Base-by-base conservation (phyloP, 2,797 vertebrate genomes). In the Lutjanus argentimaculatus region DNA sequence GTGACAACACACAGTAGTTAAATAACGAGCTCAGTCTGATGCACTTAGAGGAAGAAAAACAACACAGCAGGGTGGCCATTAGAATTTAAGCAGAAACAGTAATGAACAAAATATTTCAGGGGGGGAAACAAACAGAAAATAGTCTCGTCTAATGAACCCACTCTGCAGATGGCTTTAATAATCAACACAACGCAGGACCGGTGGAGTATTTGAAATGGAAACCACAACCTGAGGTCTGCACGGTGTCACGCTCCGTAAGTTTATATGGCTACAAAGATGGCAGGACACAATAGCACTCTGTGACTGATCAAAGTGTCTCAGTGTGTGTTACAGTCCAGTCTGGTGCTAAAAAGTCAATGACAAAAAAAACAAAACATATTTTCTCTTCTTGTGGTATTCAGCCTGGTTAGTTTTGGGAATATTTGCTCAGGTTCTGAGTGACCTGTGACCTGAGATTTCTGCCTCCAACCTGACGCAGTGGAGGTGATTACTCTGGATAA, bases 161-260 rank as follows among this genome's bases (percentile, higher is more conserved):
- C 25, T 19, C 0, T 49, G 79, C 89, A 90, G 65, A 83, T 87
- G 84, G 83, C 68, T 89, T 79, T 64, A 85, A 91, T 89, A 75
- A 79, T 61, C 13, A 71, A 68, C 68, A 74, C 73, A 75, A 75
- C 45, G 53, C 69, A 73, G 69, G 62, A 66, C 49, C 42, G 25
- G 71, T 21, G 46, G 67, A 70, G 79, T 42, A 53, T 87, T 72
- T 88, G 85, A 88, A 86, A 89, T 71, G 58, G 64, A 85, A 89
- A 88, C 84, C 86, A 48, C 79, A 80, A 82, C 66, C 85, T 77
- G 58, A 84, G 52, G 81, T 85, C 59, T 66, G 21, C 77, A 63
- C 8, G 65, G 36, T 83, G 84, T 85, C 75, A 79, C 36, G 69
- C 66, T 76, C 7, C 4, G 48, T 80, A 67, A 69, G 71, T 83